Evolutionary conservation across 2,888 invertebrate genomes (phyloP).

Genomic region (Mimumesa dahlbomi): DNA sequence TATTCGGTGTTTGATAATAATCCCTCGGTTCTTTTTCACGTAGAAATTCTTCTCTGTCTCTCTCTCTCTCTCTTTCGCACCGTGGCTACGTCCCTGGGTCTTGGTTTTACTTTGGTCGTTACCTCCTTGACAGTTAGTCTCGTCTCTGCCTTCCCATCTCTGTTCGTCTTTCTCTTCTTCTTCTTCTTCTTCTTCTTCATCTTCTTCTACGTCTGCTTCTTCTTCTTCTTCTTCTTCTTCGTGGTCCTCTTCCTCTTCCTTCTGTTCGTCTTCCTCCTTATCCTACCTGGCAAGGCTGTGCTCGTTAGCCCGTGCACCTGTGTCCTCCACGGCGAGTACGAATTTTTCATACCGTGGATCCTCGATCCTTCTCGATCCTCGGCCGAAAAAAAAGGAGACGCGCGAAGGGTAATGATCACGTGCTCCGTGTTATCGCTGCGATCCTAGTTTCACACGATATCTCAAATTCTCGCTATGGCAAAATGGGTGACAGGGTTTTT

Average conservation of each 20-base stretch:
- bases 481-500: too few species aligned
- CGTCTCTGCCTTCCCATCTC: too few species aligned
- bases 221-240: constrained; percentile 14
- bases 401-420: constrained; percentile 29
- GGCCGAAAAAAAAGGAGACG: constrained; percentile 19
- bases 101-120: neutral
- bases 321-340: constrained; percentile 65
- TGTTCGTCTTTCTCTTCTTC: neutral
- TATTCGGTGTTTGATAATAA: constrained; percentile 57
- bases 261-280: constrained; percentile 26
- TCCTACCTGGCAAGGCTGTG: constrained; percentile 47
- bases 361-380: constrained; percentile 28
- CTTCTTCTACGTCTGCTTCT: constrained; percentile 6
- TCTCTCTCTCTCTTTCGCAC: constrained; percentile 4
- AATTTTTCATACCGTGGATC: constrained; percentile 74
- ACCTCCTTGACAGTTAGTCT: neutral
- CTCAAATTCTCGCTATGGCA: too few species aligned
- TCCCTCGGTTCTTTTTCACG: constrained; percentile 23
- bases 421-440: constrained; percentile 35
- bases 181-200: neutral
- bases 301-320: constrained; percentile 75
- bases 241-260: constrained; percentile 2
- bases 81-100: constrained; percentile 1
- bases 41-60: constrained; percentile 8
- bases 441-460: constrained; percentile 16